Percentiles rank a stretch among this genome's conserved stretches.
phyloP scores from a whole-genome alignment of 2,113 vertebrate genomes.

The Baryphthengus martii region DNA sequence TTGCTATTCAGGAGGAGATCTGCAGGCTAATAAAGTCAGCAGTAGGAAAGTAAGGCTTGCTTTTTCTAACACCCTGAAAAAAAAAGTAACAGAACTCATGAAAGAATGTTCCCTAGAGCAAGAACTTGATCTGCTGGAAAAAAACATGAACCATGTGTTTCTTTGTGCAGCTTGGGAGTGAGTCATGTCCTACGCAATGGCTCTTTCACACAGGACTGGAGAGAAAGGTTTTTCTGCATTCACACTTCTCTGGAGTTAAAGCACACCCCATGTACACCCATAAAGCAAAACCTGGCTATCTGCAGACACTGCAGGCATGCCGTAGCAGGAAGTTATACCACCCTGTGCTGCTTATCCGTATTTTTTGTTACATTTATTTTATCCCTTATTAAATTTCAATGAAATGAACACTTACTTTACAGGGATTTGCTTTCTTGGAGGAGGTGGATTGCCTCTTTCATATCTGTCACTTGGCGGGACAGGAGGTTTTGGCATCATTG shows the following conservation, averaged over 20 bases:
- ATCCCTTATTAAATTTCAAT: not conserved
- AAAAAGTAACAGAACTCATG: not conserved
- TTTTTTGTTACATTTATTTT: not conserved
- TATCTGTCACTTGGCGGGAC: conserved; percentile 69
- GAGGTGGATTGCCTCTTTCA: conserved; percentile 66
- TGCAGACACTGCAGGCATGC: not conserved
- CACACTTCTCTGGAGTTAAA: not conserved
- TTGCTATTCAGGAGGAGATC: not conserved
- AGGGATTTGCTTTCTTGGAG: conserved; percentile 63
- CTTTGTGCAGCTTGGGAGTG: not conserved
- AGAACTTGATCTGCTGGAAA: not conserved
- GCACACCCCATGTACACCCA: not conserved
- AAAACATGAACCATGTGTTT: not conserved
- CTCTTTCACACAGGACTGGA: not conserved
- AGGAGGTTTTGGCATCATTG: conserved; percentile 80
- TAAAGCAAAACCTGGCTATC: not conserved
- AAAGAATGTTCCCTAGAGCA: not conserved
- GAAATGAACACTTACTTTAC: conserved; percentile 46
- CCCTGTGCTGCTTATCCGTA: not conserved
- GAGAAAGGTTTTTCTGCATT: not conserved
- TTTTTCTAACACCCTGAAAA: not conserved
- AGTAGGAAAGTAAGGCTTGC: not conserved
- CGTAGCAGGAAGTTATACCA: not conserved
- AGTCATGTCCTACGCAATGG: not conserved
- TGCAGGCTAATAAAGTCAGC: not conserved